Evolutionary conservation across 1,140 invertebrate genomes (phyloP).

Genomic region (Drosophila sp.): DNA sequence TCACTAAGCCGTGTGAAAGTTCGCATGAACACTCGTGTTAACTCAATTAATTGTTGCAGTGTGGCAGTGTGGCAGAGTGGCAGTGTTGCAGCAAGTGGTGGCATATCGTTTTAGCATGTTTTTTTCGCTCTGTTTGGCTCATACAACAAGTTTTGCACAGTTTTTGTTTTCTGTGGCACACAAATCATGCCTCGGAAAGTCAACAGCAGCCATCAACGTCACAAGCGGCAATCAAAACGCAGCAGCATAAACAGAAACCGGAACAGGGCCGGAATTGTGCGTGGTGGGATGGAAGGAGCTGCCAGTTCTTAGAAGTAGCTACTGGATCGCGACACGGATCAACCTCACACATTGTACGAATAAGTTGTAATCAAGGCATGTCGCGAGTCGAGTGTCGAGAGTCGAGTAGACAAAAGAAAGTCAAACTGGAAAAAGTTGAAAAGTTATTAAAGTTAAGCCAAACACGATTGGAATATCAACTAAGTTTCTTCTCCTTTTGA

Average conservation of each 20-base stretch:
- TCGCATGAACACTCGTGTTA: no score
- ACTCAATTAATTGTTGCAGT: conserved; percentile 22
- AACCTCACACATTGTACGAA: conserved; percentile 46
- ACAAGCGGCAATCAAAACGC: conserved; percentile 64
- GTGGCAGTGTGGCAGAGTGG: no score
- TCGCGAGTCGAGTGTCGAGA: conserved; percentile 40
- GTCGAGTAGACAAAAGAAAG: conserved; percentile 61
- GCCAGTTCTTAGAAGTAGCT: background rate
- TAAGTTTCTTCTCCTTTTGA: conserved; percentile 27
- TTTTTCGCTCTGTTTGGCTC: conserved; percentile 26
- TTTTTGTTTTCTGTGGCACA: conserved; percentile 47
- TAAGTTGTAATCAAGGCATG: conserved; percentile 71
- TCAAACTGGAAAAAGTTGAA: conserved; percentile 67
- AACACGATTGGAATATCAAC: conserved; percentile 75
- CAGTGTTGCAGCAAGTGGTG: conserved; percentile 58
- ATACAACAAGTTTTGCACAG: conserved; percentile 44
- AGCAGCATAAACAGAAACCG: background rate
- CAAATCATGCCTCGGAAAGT: conserved; percentile 69
- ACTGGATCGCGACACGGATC: conserved; percentile 9
- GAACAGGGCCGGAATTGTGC: background rate
- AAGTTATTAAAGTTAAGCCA: conserved; percentile 81
- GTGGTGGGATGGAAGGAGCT: background rate
- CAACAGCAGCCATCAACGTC: conserved; percentile 65
- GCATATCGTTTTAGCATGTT: conserved; percentile 48
- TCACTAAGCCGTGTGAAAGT: no score